Evolutionary conservation across 2,113 vertebrate species (phyloP).

Genomic region (Corynorhinus townsendii): DNA sequence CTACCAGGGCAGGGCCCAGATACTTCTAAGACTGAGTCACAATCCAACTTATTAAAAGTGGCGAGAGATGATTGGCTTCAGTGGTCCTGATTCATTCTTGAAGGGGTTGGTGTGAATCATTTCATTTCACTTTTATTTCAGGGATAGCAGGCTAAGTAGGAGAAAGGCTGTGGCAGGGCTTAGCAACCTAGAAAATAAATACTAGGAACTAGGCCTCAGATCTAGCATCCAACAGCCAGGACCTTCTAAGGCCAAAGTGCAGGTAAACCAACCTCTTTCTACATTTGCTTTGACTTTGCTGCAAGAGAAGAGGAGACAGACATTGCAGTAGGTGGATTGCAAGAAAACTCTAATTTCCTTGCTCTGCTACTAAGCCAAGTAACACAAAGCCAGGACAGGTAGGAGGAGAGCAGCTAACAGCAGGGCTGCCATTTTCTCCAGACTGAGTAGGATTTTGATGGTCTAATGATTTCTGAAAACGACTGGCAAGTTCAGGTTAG

Average conservation of each 20-base stretch:
- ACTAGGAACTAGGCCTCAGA: background rate
- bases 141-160: background rate
- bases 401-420: background rate
- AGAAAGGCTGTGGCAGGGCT: background rate
- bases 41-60: background rate
- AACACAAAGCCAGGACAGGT: background rate
- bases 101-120: background rate
- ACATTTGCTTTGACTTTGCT: background rate
- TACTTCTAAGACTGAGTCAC: background rate
- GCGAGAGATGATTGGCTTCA: background rate
- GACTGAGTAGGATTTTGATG: background rate
- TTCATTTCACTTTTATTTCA: background rate
- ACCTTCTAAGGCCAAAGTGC: background rate
- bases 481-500: background rate
- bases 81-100: background rate
- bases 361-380: background rate
- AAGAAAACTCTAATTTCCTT: background rate
- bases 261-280: background rate
- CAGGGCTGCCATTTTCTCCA: background rate
- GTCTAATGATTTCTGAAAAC: background rate
- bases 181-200: background rate
- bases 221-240: background rate
- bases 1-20: background rate
- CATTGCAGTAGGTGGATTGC: background rate
- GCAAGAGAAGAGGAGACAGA: background rate